Evolutionary conservation across 2,888 invertebrate species (phyloP), one percentile per base, ranked within the genome.

Genomic region (Lacanobia wlatinum): DNA sequence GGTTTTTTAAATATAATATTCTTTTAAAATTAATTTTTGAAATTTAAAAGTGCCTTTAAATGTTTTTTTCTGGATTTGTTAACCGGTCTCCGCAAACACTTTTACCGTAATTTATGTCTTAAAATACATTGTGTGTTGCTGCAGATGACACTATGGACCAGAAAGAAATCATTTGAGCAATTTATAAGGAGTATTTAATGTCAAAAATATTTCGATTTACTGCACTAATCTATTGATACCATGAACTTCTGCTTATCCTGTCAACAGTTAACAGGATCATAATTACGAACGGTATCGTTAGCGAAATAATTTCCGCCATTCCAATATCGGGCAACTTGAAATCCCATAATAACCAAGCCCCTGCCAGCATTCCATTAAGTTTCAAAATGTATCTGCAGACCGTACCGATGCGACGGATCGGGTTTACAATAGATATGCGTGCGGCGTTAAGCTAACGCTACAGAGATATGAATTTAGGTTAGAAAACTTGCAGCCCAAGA

Each of bases 371-470:
- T 59, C 74, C 23, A 48, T 28, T 48, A 21, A 21, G 48, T 48
- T 73, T 59, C 46, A 74, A 38, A 70, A 73, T 73, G 43, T 72
- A 46, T 56, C n/a, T 73, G 23, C 23, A 73, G 38, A 38, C 23
- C n/a, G 73, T 56, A 70, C 70, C 43, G 48, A 48, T 48, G 48
- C 48, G 48, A 18, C 18, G 48, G 48, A 18, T 18, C 18, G 18
- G 48, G 48, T 16, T 18, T 7, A 48, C 48, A 48, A 48, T 48
- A 48, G 48, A 48, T 8, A 48, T 48, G 48, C 18, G 48, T 48
- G 48, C 48, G 8, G 48, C 8, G 18, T 48, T 48, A 48, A 8
- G 18, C 48, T 48, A 18, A 48, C 48, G 18, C 48, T 48, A 48
- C 48, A 18, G 18, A 18, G 18, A 16, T 18, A 16, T 16, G 14